Base-by-base conservation (phyloP, 1,140 invertebrate genomes). In the Copidosoma floridanum region DNA sequence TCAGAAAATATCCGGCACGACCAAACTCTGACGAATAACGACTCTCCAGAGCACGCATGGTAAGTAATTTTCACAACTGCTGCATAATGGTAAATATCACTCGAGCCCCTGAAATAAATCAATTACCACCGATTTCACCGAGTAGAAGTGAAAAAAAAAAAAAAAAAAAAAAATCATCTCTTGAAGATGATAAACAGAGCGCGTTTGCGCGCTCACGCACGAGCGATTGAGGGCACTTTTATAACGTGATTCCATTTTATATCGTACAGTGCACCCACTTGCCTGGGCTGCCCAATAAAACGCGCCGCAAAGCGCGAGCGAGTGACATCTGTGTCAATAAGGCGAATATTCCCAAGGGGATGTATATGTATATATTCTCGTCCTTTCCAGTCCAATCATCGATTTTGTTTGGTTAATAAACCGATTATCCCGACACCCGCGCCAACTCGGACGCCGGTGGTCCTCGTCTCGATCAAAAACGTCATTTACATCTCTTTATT, bases 401-500 rank as follows among this genome's bases (percentile, higher is more conserved):
- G 69, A 76, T 74, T 78, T 78, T 73, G 77, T 77, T 78, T 73
- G 72, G 77, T 79, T 80, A 79, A 80, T 80, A 79, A 79, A 80
- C 76, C 77, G 77, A 80, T 80, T 79, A 77, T 75, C 61, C 66
- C 62, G 60, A 64, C 59, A 61, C 66, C 61, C 61, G 48, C 63
- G 59, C 66, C 44, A 59, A 63, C 29, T 46, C 32, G 41, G 43
- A 41, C 40, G 57, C 38, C 21, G 48, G 48, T 54, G 63, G n/a
- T n/a, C n/a, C n/a, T n/a, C n/a, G n/a, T n/a, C 73, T 79, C 71
- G 71, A 78, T 73, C 76, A 78, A 79, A 81, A 81, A 81, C 78
- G 77, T 79, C 77, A 79, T 81, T 79, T 81, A 77, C 78, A 79
- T 78, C 79, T 76, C 70, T 80, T 79, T 79, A 77, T 79, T 71